A percentile compares a stretch with the other conserved stretches of the same genome.
These are phyloP conservation scores for Molossus molossus DNA, from an alignment of 2,797 vertebrate species.

Conservation along the genomic window DNA sequence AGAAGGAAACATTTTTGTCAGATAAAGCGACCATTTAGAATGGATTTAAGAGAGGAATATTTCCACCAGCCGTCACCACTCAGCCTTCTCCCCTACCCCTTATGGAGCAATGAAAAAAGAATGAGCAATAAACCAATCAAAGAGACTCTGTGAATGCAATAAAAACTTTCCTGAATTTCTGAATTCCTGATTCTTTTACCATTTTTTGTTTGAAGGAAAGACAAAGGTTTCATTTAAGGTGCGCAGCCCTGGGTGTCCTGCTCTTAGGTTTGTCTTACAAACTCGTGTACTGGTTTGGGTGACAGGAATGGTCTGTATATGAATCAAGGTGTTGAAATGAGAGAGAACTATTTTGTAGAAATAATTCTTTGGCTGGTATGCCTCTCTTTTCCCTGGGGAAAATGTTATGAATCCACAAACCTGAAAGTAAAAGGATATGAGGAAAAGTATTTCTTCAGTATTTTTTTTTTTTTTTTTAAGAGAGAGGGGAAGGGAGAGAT, in stretches of 20 bases:
- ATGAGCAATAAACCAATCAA: slow-evolving; percentile 53
- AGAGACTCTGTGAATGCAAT: slow-evolving; percentile 33
- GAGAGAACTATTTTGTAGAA: slow-evolving; percentile 69
- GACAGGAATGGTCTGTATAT: neutral
- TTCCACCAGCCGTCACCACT: slow-evolving; percentile 17
- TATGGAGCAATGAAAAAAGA: slow-evolving; percentile 19
- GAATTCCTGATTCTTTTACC: neutral
- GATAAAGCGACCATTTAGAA: slow-evolving; percentile 35
- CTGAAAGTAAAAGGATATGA: neutral
- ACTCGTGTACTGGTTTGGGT: neutral
- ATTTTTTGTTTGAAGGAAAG: neutral
- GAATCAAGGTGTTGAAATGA: slow-evolving; percentile 62
- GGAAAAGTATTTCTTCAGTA: neutral
- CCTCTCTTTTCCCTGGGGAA: neutral
- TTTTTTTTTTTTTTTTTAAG: neutral
- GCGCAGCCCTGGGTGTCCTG: neutral
- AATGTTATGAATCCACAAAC: neutral
- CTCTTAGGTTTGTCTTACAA: slow-evolving; percentile 13
- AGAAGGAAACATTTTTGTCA: slow-evolving; percentile 75
- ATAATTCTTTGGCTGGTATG: slow-evolving; percentile 17
- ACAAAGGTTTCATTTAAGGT: slow-evolving; percentile 68
- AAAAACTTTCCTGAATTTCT: slow-evolving; percentile 35
- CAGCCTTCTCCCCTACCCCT: neutral
- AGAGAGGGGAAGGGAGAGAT: too few relatives aligned
- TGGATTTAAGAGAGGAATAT: slow-evolving; percentile 50